phyloP scores from a whole-genome alignment of 2,888 invertebrate species.

The Resseliella maxima region DNA sequence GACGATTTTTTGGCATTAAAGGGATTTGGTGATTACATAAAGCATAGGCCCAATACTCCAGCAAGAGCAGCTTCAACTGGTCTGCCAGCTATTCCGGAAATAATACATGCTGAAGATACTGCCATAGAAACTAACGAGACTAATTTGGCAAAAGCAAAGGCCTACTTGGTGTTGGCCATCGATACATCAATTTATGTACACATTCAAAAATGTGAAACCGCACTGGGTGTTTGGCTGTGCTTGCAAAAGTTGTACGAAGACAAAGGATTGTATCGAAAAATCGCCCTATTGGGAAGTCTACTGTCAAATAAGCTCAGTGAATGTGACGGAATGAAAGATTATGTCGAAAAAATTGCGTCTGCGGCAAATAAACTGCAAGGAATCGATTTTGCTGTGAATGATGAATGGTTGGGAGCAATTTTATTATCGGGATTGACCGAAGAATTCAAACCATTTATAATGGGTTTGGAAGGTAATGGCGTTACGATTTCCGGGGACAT shows the following conservation, averaged over 20 bases:
- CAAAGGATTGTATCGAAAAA: neutral
- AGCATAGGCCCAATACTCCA: neutral
- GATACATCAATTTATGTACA: neutral
- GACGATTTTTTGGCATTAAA: neutral
- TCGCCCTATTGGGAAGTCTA: neutral
- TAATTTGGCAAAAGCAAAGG: neutral
- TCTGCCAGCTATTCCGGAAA: neutral
- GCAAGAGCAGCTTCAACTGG: neutral
- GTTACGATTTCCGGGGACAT: neutral
- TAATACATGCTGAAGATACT: neutral
- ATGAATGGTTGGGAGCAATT: slow-evolving; percentile 35
- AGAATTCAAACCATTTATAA: slow-evolving; percentile 24
- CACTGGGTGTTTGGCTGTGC: neutral
- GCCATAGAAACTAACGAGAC: neutral
- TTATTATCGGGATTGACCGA: slow-evolving; percentile 4
- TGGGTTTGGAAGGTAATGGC: neutral
- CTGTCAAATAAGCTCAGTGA: neutral
- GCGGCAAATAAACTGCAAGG: neutral
- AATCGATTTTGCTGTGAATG: neutral
- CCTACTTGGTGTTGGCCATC: neutral
- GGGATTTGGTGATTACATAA: neutral
- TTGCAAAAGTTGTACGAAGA: neutral
- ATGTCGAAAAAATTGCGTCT: neutral
- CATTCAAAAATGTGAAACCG: neutral
- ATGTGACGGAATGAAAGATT: neutral